A percentile compares a stretch with the other conserved stretches of the same genome.
Conservation (phyloP, 2,888 invertebrate species). For the Polyommatus icarus region DNA sequence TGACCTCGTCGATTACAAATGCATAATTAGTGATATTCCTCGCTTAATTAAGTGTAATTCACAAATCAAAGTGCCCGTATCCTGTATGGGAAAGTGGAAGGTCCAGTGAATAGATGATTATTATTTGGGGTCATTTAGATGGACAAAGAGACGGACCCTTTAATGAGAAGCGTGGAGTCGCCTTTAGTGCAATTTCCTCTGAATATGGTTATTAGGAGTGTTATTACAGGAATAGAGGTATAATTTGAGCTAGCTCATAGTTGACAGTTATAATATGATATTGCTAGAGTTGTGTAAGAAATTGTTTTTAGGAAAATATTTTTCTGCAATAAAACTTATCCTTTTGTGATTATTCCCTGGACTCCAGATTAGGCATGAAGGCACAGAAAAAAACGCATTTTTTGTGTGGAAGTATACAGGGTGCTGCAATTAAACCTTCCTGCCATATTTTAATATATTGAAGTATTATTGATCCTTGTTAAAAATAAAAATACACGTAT, state of each 20-base stretch:
- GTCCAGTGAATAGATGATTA: slow-evolving; percentile 71
- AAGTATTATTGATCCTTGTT: no score
- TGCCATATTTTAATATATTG: no score
- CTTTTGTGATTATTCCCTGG: no score
- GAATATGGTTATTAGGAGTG: slow-evolving; percentile 9
- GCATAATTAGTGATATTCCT: slow-evolving; percentile 49
- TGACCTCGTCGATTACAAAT: slow-evolving; percentile 32
- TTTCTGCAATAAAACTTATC: no score
- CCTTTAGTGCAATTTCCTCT: slow-evolving; percentile 26
- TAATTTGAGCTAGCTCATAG: neutral
- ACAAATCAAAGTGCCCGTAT: slow-evolving; percentile 78
- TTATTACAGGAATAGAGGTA: neutral
- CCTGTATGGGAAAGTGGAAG: slow-evolving; percentile 73
- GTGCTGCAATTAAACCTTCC: no score
- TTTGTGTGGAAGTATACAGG: no score
- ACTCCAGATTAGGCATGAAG: no score
- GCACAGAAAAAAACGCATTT: no score
- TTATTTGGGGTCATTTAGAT: slow-evolving; percentile 75
- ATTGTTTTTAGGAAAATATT: no score
- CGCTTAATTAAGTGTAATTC: slow-evolving; percentile 74
- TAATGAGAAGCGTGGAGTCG: slow-evolving; percentile 54
- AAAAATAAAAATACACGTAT: no score
- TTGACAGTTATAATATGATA: neutral
- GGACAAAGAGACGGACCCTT: slow-evolving; percentile 71
- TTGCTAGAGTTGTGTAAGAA: neutral